A percentile compares a stretch with the other conserved stretches of the same genome.
Conservation (phyloP, 2,888 invertebrate species). For the Athrips mouffetella region DNA sequence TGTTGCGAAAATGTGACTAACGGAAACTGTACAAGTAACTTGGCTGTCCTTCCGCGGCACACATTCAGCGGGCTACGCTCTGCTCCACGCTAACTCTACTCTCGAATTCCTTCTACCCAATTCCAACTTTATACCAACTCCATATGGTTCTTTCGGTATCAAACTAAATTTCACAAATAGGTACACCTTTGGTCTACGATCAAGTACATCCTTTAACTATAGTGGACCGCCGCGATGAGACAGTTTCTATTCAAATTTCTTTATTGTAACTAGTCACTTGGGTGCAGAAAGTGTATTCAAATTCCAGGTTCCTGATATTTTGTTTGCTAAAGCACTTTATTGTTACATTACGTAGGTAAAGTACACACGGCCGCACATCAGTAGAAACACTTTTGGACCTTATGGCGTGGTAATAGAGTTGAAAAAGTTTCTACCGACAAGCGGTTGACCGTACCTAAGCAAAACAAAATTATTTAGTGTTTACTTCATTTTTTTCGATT, state of each 20-base stretch:
- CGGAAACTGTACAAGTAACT: constrained; percentile 76
- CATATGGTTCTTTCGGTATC: constrained; percentile 5
- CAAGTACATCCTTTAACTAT: not conserved
- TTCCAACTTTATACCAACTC: constrained; percentile 9
- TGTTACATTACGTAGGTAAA: too few relatives aligned
- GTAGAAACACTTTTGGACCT: too few relatives aligned
- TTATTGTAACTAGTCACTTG: constrained; percentile 36
- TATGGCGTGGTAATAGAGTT: too few relatives aligned
- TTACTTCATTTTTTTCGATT: not conserved
- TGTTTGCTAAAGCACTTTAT: constrained; percentile 6
- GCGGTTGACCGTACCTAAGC: too few relatives aligned
- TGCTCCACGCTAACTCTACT: constrained; percentile 16
- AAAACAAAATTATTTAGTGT: too few relatives aligned
- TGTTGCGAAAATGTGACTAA: constrained; percentile 78
- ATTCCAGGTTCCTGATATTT: constrained; percentile 9
- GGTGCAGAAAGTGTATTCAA: constrained; percentile 18
- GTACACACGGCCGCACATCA: too few relatives aligned
- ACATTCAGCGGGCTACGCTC: constrained; percentile 38
- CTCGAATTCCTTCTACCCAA: constrained; percentile 10
- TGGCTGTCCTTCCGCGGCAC: constrained; percentile 57
- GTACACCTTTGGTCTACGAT: not conserved
- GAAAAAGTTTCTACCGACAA: too few relatives aligned
- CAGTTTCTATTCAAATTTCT: constrained; percentile 51
- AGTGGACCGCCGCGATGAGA: constrained; percentile 31
- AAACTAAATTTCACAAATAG: not conserved